phyloP scores from a whole-genome alignment of 2,113 vertebrate species.

The Nycticorax nycticorax region DNA sequence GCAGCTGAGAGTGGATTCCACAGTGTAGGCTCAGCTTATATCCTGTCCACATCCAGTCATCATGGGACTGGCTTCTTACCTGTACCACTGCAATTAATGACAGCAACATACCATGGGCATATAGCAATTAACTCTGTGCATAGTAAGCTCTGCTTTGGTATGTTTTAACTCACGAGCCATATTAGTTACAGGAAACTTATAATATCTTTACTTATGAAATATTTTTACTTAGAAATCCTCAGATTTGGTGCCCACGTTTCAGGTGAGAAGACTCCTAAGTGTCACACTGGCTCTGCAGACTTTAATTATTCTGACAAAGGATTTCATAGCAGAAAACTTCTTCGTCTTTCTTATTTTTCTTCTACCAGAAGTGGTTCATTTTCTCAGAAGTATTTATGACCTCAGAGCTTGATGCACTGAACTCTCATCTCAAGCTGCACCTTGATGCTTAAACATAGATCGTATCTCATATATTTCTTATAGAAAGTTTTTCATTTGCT shows the following conservation, averaged over 20 bases:
- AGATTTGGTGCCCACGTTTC: not conserved
- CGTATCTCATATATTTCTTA: not conserved
- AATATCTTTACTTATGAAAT: not conserved
- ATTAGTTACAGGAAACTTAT: not conserved
- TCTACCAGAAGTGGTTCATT: not conserved
- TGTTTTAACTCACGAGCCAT: not conserved
- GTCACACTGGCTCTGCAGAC: not conserved
- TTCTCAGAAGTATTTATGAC: not conserved
- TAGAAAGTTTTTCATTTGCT: not conserved
- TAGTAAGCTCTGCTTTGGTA: not conserved
- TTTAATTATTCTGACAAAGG: not conserved
- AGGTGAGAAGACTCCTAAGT: not conserved
- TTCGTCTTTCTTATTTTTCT: not conserved
- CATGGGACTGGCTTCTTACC: not conserved
- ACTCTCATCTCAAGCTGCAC: not conserved
- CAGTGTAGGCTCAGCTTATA: not conserved
- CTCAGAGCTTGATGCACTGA: not conserved
- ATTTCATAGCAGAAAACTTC: not conserved
- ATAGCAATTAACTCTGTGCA: not conserved
- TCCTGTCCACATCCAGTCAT: not conserved
- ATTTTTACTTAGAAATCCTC: not conserved
- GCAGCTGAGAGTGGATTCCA: not conserved
- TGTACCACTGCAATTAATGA: not conserved
- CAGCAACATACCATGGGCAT: not conserved
- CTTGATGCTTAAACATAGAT: not conserved